Base-by-base conservation (phyloP, 2,113 vertebrate species). In the Carassius gibelio region DNA sequence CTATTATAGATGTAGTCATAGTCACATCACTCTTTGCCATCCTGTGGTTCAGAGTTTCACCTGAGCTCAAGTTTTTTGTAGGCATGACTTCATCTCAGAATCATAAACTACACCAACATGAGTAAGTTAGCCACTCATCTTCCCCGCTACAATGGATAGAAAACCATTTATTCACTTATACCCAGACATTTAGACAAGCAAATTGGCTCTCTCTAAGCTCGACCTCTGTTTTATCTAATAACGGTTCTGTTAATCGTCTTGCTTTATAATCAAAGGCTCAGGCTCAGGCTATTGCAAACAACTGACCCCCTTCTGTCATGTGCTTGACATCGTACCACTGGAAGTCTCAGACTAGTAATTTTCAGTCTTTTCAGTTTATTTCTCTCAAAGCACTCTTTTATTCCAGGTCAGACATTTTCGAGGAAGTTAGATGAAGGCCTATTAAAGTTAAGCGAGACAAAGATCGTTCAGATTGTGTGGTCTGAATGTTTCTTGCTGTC, bases 81-180 rank as follows among this genome's bases (percentile, higher is more conserved):
- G 83, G 80, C 85, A 90, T 90, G 83, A 87, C 85, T 84, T 88
- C 87, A 87, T 87, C 81, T 66, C 42, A 75, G 55, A 57, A 79
- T 68, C 69, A 76, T 85, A 77, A 38, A 42, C 42, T 82, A 30
- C 50, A 61, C 77, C 75, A 45, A 55, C 74, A 79, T 85, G 86
- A 87, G 79, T 87, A 81, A 88, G 90, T 91, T 83, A 84, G 86
- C 68, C 88, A 89, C 90, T 91, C 34, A 87, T 87, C 81, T 88
- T 82, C 62, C 87, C 82, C 87, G 84, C 88, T 87, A 75, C 76
- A 84, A 83, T 77, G 68, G 85, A 88, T 88, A 90, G 90, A 91
- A 89, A 93, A 80, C 87, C 81, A 79, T 77, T 91, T 90, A 93
- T 92, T 92, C 90, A 90, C 88, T 89, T 89, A 86, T 84, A 88